Base-by-base conservation (phyloP, 2,113 vertebrate genomes). In the Lamprotornis superbus region DNA sequence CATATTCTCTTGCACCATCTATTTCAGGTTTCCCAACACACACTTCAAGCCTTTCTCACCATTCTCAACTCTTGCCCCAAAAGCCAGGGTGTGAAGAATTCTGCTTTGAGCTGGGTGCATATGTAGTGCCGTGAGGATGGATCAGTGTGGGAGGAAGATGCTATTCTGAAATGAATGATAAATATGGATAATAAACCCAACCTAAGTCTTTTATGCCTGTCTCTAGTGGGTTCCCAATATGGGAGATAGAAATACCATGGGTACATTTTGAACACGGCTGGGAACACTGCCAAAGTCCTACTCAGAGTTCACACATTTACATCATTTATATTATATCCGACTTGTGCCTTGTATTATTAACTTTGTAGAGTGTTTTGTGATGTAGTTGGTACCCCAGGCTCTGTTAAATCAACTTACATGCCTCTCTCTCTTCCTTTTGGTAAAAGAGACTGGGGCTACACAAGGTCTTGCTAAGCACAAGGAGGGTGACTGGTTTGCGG, bases 281-380 rank as follows among this genome's bases (percentile, higher is more conserved):
- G 94, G 94, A 96, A 89, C 52, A 61, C 80, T 68, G 88, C 95
- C 93, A 95, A 94, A 92, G 79, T 96, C 95, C 96, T 96, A 96
- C 95, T 95, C 92, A 96, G 88, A 93, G 89, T 96, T 96, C 90
- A 93, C 90, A 96, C 95, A 89, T 96, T 95, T 96, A 95, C 92
- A 95, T 97, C 88, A 94, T 96, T 96, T 95, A 95, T 95, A 94
- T 94, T 76, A 94, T 82, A 96, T 92, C 95, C 77, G 53, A 95
- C 73, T 96, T 96, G 44, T 93, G 88, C 73, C 65, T 90, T 96
- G 92, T 96, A 94, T 96, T 92, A 96, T 95, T 94, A 96, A 96
- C 90, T 95, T 88, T 52, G 56, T 76, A 89, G 86, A 94, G 88
- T 87, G 90, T 95, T 94, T 90, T 95, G 86, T 81, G 86, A 83